Base-by-base conservation (phyloP, 2,888 invertebrate genomes). In the Nemoura dubitans region DNA sequence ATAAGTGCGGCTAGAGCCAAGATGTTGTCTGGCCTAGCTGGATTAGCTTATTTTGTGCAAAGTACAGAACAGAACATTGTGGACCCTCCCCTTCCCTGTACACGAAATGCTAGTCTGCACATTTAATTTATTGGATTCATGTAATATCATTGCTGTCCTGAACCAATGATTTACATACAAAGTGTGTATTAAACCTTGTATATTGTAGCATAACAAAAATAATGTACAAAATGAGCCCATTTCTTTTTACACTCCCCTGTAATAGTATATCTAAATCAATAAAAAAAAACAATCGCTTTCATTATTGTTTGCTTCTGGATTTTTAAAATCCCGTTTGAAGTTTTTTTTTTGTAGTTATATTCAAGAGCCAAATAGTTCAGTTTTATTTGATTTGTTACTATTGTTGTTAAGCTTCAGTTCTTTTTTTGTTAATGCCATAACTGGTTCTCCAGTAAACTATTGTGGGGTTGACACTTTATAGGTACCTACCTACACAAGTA, bases 61-160 rank as follows among this genome's bases (percentile, higher is more conserved):
- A 84, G 84, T 84, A 43, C 84, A 84, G 84, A 83, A 25, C 36
- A 83, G 36, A 84, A 59, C 59, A 76, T 30, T 30, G 29, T 81
- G 81, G 28, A 78, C 76, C n/a, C 76, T 10, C 36, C 36, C 36
- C 36, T 10, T 10, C 85, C 82, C 83, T 85, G 82, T 77, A 87
- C 83, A 87, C 78, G 83, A 87, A 83, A 84, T 86, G 76, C 88
- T 88, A 88, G 88, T 88, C 88, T 88, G 88, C 88, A 88, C 88
- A 85, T 86, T 59, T 85, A 84, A 84, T 30, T 76, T 85, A 86
- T 21, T 82, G 76, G 27, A 86, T 59, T 7, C 43, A 84, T 26
- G 42, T 83, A 82, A 82, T 30, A 6, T 42, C 83, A 83, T 83
- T 83, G 83, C 83, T 83, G 29, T 42, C n/a, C n/a, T n/a, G n/a